Evolutionary conservation across 2,797 vertebrate genomes (phyloP).

Genomic region (Strix occidentalis): DNA sequence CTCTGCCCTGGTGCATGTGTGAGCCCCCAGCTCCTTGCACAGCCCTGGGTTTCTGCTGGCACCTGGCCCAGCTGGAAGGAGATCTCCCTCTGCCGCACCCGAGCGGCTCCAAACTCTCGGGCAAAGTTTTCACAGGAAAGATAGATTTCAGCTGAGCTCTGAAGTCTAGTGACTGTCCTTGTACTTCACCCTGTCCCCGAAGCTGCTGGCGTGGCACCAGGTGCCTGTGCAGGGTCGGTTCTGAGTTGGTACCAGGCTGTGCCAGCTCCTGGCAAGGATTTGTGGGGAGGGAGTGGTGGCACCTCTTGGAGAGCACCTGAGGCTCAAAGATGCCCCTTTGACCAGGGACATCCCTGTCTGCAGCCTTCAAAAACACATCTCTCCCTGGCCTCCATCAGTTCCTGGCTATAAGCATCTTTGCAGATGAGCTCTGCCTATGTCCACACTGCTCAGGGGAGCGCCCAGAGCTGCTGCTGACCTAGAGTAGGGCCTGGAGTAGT

Average conservation of each 20-base stretch:
- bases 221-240: background rate
- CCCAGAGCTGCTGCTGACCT: background rate
- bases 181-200: slow-evolving; percentile 1
- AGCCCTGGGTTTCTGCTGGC: background rate
- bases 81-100: background rate
- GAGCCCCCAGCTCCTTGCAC: background rate
- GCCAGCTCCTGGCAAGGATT: background rate
- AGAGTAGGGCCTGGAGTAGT: background rate
- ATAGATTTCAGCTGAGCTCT: slow-evolving; percentile 36
- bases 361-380: background rate
- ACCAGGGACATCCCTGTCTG: background rate
- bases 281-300: background rate
- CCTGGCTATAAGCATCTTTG: background rate
- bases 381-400: background rate
- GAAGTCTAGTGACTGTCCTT: background rate
- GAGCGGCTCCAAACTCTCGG: fast-evolving
- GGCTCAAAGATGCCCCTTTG: background rate
- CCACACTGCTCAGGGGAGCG: background rate
- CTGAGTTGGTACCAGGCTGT: background rate
- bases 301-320: background rate
- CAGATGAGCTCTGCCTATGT: background rate
- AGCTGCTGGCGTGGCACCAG: background rate
- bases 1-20: background rate
- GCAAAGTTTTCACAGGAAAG: background rate
- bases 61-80: background rate